A percentile compares a stretch with the other conserved stretches of the same genome.
Conservation (phyloP, 2,797 vertebrate genomes). For the Pachyuromys duprasi region DNA sequence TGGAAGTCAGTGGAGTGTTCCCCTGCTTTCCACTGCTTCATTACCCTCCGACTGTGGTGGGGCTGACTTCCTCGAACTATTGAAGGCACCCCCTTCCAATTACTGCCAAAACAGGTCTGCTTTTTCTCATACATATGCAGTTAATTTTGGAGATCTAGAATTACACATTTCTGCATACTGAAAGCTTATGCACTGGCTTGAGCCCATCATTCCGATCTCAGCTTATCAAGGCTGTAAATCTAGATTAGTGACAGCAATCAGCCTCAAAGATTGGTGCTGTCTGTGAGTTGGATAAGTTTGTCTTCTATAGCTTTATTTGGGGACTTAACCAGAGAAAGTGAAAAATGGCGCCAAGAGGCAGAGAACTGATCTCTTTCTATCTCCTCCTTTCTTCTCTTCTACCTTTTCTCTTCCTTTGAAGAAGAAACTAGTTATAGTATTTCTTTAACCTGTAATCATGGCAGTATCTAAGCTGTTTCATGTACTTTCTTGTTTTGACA, state of each 20-base stretch:
- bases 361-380: background rate
- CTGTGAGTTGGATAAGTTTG: background rate
- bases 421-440: background rate
- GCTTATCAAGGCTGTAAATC: background rate
- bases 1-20: background rate
- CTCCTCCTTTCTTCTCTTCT: background rate
- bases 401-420: background rate
- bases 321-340: background rate
- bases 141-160: constrained; percentile 35
- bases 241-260: constrained; percentile 2
- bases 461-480: background rate
- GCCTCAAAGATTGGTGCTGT: background rate
- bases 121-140: background rate
- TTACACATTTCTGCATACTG: constrained; percentile 16
- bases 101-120: background rate
- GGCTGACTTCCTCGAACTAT: background rate
- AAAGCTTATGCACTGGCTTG: constrained; percentile 11
- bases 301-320: constrained; percentile 34
- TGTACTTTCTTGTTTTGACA: background rate
- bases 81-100: background rate
- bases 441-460: background rate
- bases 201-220: background rate
- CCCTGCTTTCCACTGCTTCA: background rate
- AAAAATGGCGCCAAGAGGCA: background rate
- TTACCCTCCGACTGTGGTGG: background rate